Conservation (phyloP, 2,888 invertebrate genomes). For the Pinctada fucata region DNA sequence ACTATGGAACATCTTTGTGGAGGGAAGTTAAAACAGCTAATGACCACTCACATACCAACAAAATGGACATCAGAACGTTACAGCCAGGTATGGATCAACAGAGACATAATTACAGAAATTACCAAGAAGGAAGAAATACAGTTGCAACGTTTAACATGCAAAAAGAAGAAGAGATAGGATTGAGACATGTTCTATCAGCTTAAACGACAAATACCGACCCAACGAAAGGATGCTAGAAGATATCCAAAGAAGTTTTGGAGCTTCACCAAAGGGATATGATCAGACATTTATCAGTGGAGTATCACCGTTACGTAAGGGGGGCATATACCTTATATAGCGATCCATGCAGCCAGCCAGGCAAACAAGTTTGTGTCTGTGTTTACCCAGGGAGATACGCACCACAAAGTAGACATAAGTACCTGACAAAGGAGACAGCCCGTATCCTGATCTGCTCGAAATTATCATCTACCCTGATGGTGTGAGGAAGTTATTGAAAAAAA, state of each 20-base stretch:
- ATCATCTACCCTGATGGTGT: no score
- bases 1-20: constrained; percentile 17
- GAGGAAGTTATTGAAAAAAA: no score
- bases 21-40: neutral
- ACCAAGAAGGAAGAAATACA: neutral
- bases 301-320: neutral
- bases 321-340: neutral
- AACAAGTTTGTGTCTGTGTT: constrained; percentile 29
- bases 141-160: neutral
- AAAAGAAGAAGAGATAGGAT: neutral
- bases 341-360: constrained; percentile 23
- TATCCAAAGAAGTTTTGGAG: constrained; percentile 18
- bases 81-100: neutral
- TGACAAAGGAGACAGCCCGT: no score
- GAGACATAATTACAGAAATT: neutral
- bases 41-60: constrained; percentile 16
- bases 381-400: constrained; percentile 14
- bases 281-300: neutral
- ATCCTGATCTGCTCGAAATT: no score
- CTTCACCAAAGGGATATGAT: constrained; percentile 8
- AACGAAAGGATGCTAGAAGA: neutral
- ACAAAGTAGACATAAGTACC: constrained; percentile 9
- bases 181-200: neutral
- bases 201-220: neutral
- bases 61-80: constrained; percentile 2